Evolutionary conservation across 2,888 invertebrate genomes (phyloP), one percentile per base, ranked within the genome.

Genomic region (Busseola fusca): DNA sequence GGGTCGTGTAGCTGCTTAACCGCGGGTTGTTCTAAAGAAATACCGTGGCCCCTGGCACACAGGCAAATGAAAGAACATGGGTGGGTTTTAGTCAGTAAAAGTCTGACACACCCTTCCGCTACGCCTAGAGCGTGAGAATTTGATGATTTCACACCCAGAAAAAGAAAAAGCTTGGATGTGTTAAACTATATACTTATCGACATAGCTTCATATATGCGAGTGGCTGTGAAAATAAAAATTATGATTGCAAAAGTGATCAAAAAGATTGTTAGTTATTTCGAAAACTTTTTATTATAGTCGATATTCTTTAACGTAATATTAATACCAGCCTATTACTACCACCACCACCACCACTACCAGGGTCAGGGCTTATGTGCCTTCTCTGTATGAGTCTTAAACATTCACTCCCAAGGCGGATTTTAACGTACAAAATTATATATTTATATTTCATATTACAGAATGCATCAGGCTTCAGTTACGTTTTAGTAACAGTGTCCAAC

Each of bases 401-500:
- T 48, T 21, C 9, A 48, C 48, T 48, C 21, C 21, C 48, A 21
- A 48, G 1, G 21, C 48, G 48, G 9, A 21, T 21, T 48, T 48
- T 48, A 21, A 48, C 21, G 48, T 10, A 21, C 21, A 21, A 62
- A 52, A 14, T 16, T 16, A 30, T n/a, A 10, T 14, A 4, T 52
- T 30, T 62, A 30, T 30, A 21, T 42, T 60, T 60, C 7, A 62
- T 62, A 10, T 89, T 96, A 54, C 93, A 98, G 97, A 97, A 97
- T 27, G 88, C 93, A 10, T 96, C 96, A 18, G 97, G 97, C 4
- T 94, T 97, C 54, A 97, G 97, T 80, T 98, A 98, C 90, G 95
- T 98, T 18, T 89, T 97, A 78, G 97, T 98, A 74, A 97, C 97
- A 0, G 98, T 98, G 0, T 97, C 97, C 67, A 98, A 98, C 84